These are phyloP conservation scores for Sitobion miscanthi DNA, from an alignment of 1,140 invertebrate genomes.

Conservation along the genomic window DNA sequence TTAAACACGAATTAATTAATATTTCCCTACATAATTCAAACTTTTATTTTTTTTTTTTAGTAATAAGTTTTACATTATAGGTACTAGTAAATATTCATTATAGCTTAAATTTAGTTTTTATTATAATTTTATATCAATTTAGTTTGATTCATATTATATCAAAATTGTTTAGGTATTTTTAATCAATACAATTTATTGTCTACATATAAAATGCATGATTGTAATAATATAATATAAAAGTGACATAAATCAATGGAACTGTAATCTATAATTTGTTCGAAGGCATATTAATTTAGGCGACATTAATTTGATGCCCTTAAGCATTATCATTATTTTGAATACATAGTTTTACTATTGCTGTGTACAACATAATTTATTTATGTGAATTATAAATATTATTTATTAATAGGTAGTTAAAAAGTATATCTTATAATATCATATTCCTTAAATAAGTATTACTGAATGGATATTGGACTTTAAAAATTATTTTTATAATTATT, in stretches of 20 bases:
- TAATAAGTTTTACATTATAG: not conserved
- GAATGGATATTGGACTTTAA: not conserved
- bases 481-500: too few relatives aligned
- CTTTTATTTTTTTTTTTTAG: not conserved
- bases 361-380: not conserved
- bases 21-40: not conserved
- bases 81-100: too few relatives aligned
- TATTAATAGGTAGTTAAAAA: not conserved
- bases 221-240: not conserved
- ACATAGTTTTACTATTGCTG: not conserved
- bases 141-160: not conserved
- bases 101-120: not conserved
- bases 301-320: not conserved
- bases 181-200: not conserved
- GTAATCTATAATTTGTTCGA: not conserved
- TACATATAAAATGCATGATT: too few relatives aligned
- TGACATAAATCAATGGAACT: not conserved
- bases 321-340: not conserved
- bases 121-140: not conserved
- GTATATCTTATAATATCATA: not conserved
- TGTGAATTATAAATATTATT: not conserved
- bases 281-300: not conserved
- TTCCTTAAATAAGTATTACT: not conserved
- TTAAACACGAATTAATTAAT: not conserved
- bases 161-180: not conserved